Evolutionary conservation across 2,113 vertebrate species (phyloP), one percentile per base, ranked within the genome.

Genomic region (Malurus alboscapulatus): DNA sequence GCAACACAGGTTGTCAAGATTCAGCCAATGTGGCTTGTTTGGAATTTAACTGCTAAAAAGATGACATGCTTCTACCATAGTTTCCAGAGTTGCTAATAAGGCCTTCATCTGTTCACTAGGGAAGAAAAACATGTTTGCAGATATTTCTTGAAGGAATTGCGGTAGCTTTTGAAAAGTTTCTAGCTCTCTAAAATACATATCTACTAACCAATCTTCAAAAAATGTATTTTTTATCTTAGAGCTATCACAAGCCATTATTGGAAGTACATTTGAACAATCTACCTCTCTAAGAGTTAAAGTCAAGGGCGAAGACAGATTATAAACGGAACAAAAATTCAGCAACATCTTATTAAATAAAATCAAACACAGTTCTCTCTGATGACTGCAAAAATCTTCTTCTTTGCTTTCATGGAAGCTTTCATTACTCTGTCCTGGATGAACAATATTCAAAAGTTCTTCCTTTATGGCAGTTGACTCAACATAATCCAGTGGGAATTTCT

Each of bases 101-200:
- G 97, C 94, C 66, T 94, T 90, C 2, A 97, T 97, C 78, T 98
- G 97, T n/a, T 98, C 97, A 32, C 97, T 98, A 65, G 97, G 92
- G 86, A 97, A 98, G 24, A 84, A 68, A 51, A 36, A 71, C 27
- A 98, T 65, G 27, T 88, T 97, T 47, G 93, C 96, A 90, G 98
- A 97, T 57, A 99, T 84, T 61, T 97, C 96, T 45, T 95, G 96
- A 91, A 98, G 92, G 95, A 98, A 94, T 65, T 88, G 84, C 63
- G 98, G 95, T n/a, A 99, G 97, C 67, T 97, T 98, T 90, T 98
- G 77, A 96, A 99, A 93, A 14, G 97, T 98, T 93, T 98, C 97
- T 44, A 97, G 61, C 84, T 99, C 98, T 95, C 96, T 97, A 73
- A 96, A 95, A 93, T 99, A 98, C 13, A 65, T 97, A 82, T 97